These are phyloP conservation scores for Enteromius argenteus DNA, from an alignment of 2,797 vertebrate genomes.

Conservation along the genomic window DNA sequence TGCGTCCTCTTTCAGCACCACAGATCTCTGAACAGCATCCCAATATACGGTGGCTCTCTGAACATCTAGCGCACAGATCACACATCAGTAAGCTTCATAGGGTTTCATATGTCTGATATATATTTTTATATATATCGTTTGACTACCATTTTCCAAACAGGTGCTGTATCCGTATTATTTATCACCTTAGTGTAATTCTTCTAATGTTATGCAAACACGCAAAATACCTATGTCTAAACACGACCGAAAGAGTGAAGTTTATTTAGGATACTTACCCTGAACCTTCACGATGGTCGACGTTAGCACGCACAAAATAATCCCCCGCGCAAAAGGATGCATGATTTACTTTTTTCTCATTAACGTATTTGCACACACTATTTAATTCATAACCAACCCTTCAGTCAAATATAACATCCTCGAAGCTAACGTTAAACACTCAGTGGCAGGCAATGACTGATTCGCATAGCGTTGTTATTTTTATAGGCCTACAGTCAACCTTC, in stretches of 20 bases:
- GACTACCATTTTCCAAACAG: background rate
- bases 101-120: background rate
- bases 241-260: background rate
- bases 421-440: background rate
- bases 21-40: slow-evolving; percentile 78
- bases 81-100: background rate
- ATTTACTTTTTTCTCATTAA: background rate
- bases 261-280: slow-evolving; percentile 20
- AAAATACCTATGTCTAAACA: background rate
- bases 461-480: too few relatives aligned
- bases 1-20: slow-evolving; percentile 77
- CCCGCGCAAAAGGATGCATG: background rate
- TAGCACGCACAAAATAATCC: slow-evolving; percentile 9
- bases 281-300: background rate
- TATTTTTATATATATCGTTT: background rate
- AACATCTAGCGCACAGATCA: slow-evolving; percentile 63
- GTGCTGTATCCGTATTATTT: background rate
- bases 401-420: background rate
- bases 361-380: background rate
- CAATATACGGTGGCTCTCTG: slow-evolving; percentile 84
- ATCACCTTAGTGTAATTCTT: background rate
- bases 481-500: background rate
- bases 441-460: background rate
- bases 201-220: background rate
- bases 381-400: background rate